Conservation (phyloP, 2,888 invertebrate species). For the Amblyteles armatorius region DNA sequence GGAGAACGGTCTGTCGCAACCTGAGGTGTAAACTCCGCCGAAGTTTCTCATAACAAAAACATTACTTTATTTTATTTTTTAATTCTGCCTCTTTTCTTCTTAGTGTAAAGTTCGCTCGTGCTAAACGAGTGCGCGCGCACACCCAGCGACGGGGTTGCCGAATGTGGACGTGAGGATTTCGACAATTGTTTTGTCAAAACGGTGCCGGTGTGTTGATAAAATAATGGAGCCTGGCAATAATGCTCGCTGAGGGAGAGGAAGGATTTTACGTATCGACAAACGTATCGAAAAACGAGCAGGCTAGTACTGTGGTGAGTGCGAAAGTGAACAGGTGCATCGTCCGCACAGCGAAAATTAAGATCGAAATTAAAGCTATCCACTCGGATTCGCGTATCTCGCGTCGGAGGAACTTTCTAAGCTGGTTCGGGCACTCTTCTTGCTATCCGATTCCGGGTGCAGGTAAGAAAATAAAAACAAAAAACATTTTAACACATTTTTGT, state of each 20-base stretch:
- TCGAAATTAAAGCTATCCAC: not conserved
- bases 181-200: conserved; percentile 61
- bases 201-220: conserved; percentile 20
- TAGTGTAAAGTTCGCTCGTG: conserved; percentile 10
- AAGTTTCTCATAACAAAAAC: conserved; percentile 29
- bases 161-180: conserved; percentile 45
- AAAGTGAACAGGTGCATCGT: conserved; percentile 54
- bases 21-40: conserved; percentile 12
- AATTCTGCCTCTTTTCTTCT: not conserved
- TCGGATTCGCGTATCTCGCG: conserved; percentile 1
- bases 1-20: conserved; percentile 52
- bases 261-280: not conserved
- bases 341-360: conserved; percentile 8
- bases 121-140: not conserved
- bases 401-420: conserved; percentile 4
- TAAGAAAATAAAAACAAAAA: conserved; percentile 17
- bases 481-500: not conserved
- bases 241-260: not conserved
- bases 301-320: conserved; percentile 60
- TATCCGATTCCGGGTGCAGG: conserved; percentile 6
- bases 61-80: not conserved
- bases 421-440: not conserved
- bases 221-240: conserved; percentile 24
- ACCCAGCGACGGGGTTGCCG: not conserved
- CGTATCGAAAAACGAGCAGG: conserved; percentile 15